phyloP scores from a whole-genome alignment of 2,797 vertebrate species.

The Pempheris klunzingeri region DNA sequence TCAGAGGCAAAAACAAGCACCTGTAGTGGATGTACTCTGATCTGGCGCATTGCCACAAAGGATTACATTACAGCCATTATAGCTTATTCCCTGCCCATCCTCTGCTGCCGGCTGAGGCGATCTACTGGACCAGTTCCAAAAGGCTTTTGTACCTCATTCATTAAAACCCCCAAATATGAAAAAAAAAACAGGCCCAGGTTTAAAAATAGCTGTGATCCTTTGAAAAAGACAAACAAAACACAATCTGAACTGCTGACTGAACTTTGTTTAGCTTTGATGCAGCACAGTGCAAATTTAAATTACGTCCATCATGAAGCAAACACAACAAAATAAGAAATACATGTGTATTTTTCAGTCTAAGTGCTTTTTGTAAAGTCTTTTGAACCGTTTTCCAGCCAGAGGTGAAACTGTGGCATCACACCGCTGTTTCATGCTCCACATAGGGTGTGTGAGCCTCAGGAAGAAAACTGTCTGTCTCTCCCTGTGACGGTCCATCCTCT shows the following conservation, averaged over 20 bases:
- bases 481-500: constrained; percentile 46
- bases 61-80: too few species aligned
- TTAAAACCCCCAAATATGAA: too few species aligned
- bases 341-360: not conserved
- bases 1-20: too few species aligned
- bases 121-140: too few species aligned
- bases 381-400: not conserved
- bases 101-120: too few species aligned
- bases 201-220: too few species aligned
- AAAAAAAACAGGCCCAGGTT: too few species aligned
- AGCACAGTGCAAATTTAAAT: constrained; percentile 15
- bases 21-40: too few species aligned
- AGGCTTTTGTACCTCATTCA: too few species aligned
- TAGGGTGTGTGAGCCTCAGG: constrained; percentile 19
- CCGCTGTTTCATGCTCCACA: constrained; percentile 75
- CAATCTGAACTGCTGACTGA: not conserved
- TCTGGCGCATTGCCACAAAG: too few species aligned
- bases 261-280: not conserved
- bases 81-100: too few species aligned
- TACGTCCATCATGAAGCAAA: constrained; percentile 31
- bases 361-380: not conserved
- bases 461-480: constrained; percentile 58
- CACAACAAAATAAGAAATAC: constrained; percentile 48
- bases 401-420: constrained; percentile 60
- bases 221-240: too few species aligned